A percentile compares a stretch with the other conserved stretches of the same genome.
These are phyloP conservation scores for Falco columbarius DNA, from an alignment of 2,797 vertebrate genomes.

Conservation along the genomic window DNA sequence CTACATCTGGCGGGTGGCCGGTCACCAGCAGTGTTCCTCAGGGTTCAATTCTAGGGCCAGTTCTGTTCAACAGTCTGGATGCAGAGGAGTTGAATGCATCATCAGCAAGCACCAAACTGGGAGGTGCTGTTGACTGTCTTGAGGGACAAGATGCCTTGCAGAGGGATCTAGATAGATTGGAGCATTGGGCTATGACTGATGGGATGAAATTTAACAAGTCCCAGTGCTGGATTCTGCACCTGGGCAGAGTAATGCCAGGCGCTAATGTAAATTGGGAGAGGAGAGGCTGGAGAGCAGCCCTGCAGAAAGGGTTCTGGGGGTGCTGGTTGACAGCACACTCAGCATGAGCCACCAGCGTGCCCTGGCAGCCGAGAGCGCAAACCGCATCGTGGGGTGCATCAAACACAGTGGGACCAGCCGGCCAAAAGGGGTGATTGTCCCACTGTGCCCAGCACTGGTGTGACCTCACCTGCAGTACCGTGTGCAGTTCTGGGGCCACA, in stretches of 20 bases:
- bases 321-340: background rate
- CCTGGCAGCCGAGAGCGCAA: too few relatives aligned
- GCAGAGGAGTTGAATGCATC: background rate
- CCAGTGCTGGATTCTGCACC: background rate
- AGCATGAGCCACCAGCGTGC: background rate
- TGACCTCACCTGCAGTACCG: too few relatives aligned
- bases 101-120: background rate
- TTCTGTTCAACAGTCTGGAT: background rate
- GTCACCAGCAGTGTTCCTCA: background rate
- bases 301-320: background rate
- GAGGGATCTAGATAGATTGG: background rate
- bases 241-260: accelerated
- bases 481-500: too few relatives aligned
- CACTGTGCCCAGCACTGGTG: too few relatives aligned
- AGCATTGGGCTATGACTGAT: too few relatives aligned
- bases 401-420: too few relatives aligned
- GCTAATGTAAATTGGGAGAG: background rate
- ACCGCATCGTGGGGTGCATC: too few relatives aligned
- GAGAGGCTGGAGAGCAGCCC: background rate
- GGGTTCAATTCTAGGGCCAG: background rate
- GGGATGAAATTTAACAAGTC: background rate
- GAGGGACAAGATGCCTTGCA: background rate
- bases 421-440: too few relatives aligned
- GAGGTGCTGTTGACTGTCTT: background rate
- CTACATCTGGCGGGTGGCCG: background rate